Evolutionary conservation across 2,797 vertebrate species (phyloP).

Genomic region (Triplophysa bombifrons): DNA sequence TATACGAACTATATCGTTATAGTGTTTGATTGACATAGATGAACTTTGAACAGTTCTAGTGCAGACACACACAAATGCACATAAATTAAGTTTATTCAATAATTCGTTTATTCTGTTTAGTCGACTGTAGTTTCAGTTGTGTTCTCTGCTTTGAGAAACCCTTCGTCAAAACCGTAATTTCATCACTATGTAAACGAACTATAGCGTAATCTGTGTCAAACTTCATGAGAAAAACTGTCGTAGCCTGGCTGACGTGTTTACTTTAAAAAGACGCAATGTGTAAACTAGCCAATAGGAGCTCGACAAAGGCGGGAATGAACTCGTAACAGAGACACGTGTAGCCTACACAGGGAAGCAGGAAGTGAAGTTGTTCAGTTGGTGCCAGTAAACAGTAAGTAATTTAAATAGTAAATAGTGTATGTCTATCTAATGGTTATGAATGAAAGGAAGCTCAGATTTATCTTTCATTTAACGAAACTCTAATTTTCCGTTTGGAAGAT

Average conservation of each 20-base stretch:
- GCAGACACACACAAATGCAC: neutral
- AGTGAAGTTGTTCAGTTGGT: slow-evolving; percentile 67
- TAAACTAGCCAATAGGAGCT: slow-evolving; percentile 60
- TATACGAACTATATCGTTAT: no score
- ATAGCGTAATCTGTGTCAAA: neutral
- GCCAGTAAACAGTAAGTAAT: slow-evolving; percentile 63
- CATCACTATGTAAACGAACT: neutral
- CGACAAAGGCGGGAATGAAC: slow-evolving; percentile 51
- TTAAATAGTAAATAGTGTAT: neutral
- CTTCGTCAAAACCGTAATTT: neutral
- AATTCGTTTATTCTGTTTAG: no score
- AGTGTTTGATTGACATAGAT: no score
- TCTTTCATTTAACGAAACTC: no score
- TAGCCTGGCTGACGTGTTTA: neutral
- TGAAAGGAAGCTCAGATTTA: neutral
- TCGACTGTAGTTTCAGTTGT: no score
- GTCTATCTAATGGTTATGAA: neutral
- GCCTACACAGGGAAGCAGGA: slow-evolving; percentile 73
- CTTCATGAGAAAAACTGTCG: neutral
- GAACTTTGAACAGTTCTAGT: no score
- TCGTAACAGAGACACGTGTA: slow-evolving; percentile 70
- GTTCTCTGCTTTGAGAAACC: no score
- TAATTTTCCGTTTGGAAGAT: neutral
- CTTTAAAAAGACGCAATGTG: neutral
- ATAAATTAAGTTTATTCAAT: no score